A percentile compares a stretch with the other conserved stretches of the same genome.
These are phyloP conservation scores for Nephrotoma flavescens DNA, from an alignment of 2,888 invertebrate genomes.

Conservation along the genomic window DNA sequence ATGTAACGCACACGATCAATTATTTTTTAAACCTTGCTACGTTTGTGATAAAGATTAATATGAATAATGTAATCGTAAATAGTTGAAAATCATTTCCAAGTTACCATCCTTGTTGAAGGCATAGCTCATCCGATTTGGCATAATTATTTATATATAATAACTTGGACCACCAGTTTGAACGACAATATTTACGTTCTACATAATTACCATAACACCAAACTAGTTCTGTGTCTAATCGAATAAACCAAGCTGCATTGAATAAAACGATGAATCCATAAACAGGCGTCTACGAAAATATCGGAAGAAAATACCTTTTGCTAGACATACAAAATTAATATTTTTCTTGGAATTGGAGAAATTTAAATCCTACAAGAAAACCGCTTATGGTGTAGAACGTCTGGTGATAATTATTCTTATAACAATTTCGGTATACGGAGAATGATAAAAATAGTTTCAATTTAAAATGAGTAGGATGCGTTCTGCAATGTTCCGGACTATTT, in stretches of 20 bases:
- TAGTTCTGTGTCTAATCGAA: constrained; percentile 28
- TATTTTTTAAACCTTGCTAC: not conserved
- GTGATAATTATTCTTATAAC: too few relatives aligned
- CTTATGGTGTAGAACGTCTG: not conserved
- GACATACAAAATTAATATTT: too few relatives aligned
- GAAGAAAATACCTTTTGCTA: not conserved
- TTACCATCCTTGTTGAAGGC: constrained; percentile 18
- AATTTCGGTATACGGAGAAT: constrained; percentile 10
- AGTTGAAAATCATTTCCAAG: constrained; percentile 33
- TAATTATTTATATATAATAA: constrained; percentile 36
- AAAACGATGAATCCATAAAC: constrained; percentile 30
- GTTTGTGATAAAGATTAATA: too few relatives aligned
- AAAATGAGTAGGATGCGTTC: too few relatives aligned
- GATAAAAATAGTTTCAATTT: not conserved
- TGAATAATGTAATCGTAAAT: constrained; percentile 29
- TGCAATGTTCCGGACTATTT: too few relatives aligned
- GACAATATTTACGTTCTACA: constrained; percentile 28
- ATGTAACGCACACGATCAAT: too few relatives aligned
- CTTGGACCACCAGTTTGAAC: constrained; percentile 36
- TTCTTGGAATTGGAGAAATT: too few relatives aligned
- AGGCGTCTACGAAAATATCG: constrained; percentile 28
- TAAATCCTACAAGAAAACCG: not conserved
- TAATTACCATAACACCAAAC: constrained; percentile 29
- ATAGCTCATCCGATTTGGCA: constrained; percentile 22
- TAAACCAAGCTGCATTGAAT: constrained; percentile 28